Evolutionary conservation across 1,140 invertebrate genomes (phyloP), one percentile per base, ranked within the genome.

Genomic region (Plectrocnemia conspersa): DNA sequence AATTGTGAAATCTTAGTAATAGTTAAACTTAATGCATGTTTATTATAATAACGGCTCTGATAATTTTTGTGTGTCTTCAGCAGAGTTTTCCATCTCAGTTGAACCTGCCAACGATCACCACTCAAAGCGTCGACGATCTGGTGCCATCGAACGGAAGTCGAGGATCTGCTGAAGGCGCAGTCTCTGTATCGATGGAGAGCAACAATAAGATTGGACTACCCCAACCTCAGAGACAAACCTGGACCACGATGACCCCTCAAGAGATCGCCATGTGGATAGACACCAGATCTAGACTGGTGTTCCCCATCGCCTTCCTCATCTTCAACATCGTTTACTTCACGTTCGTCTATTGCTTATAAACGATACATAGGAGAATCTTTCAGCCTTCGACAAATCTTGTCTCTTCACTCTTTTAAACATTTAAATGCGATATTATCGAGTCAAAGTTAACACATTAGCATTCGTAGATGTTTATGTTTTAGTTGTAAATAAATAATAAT

Each of bases 191-290:
- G 2, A 29, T 60, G 11, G 53, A 64, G 64, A 15, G 44, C 64
- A 64, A 66, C 65, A n/a, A n/a, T n/a, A n/a, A n/a, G n/a, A n/a
- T n/a, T n/a, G n/a, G 56, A 68, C 52, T 16, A 68, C 74, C 56
- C 69, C 66, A 63, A 68, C 66, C 63, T 2, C 33, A 38, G 16
- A 23, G 18, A 5, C 65, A 73, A 61, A 77, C 78, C 18, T 88
- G 88, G 76, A 88, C 87, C 10, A 89, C 86, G 2, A 86, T 91
- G 79, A 89, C 88, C 1, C 88, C 89, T 0, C 88, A 91, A 62
- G 85, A 91, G 68, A 89, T 90, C 29, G 85, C 89, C 46, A 85
- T 85, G 33, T 90, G 88, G 87, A 90, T 93, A 35, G 89, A 92
- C 69, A 83, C 77, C 61, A 77, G 87, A 7, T 88, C 88, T 19